phyloP scores from a whole-genome alignment of 2,797 vertebrate species.

The Epinephelus malabaricus region DNA sequence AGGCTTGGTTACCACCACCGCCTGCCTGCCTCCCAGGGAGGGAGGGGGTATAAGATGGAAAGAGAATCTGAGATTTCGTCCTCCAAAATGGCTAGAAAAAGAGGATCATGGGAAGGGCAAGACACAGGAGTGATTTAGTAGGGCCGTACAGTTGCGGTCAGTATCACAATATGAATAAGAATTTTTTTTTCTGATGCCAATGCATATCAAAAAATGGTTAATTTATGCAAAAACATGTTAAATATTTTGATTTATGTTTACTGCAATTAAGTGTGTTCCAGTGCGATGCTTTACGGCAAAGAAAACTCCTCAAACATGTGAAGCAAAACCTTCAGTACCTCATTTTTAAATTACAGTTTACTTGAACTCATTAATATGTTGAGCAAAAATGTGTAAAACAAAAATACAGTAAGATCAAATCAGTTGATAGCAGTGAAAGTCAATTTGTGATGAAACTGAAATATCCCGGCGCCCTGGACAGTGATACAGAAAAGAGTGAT shows the following conservation, averaged over 20 bases:
- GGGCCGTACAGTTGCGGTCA: neutral
- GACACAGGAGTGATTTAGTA: slow-evolving; percentile 13
- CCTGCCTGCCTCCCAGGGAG: slow-evolving; percentile 77
- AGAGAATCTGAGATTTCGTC: slow-evolving; percentile 57
- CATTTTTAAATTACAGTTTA: neutral
- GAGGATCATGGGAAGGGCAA: slow-evolving; percentile 25
- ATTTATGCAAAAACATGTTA: neutral
- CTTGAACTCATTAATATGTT: slow-evolving; percentile 13
- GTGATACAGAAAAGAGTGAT: neutral
- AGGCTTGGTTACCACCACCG: slow-evolving; percentile 86
- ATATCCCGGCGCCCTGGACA: neutral
- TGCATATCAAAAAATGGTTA: neutral
- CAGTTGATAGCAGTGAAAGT: neutral
- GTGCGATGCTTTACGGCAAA: neutral
- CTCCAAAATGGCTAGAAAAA: slow-evolving; percentile 16
- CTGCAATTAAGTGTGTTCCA: neutral
- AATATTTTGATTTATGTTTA: neutral
- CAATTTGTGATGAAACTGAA: slow-evolving; percentile 6
- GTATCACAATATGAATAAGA: neutral
- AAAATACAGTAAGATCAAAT: slow-evolving; percentile 13
- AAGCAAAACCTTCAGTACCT: neutral
- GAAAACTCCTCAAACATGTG: neutral
- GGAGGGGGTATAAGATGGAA: slow-evolving; percentile 68
- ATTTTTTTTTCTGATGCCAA: neutral
- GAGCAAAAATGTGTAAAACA: neutral